Evolutionary conservation across 1,140 invertebrate species (phyloP), one percentile per base, ranked within the genome.

Genomic region (Nasonia longicornis): DNA sequence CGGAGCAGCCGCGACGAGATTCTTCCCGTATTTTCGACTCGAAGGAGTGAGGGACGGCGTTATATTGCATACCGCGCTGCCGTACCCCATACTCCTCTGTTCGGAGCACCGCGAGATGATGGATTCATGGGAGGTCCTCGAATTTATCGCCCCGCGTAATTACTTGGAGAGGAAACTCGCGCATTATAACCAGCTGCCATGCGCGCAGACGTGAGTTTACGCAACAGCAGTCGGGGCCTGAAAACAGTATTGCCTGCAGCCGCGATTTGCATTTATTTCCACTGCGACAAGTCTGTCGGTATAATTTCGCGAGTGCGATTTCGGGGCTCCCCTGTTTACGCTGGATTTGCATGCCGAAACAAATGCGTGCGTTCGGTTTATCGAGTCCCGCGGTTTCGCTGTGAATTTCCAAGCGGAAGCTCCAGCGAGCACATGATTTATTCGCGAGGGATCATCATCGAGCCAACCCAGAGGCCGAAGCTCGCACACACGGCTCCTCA

Each of bases 71-170:
- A 58, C 14, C 31, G 31, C 31, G 11, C 3, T 16, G 48, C 48
- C 48, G 16, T 20, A 3, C 48, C 16, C 2, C 48, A 1, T 48
- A 48, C 10, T 48, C 45, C 45, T 14, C 14, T 48, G 45, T 16
- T 14, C 14, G 45, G 1, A 48, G 10, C 16, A 16, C 35, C 14
- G 10, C 8, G 11, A 14, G 72, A 80, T 75, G 58, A 80, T 80
- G 31, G 45, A 80, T 80, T 80, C 75, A 75, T 69, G 63, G 48
- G 38, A 38, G 64, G 26, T 74, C 52, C 69, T 66, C 74, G 29
- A 75, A 80, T 75, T 80, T 48, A 80, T 80, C 70, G 42, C 20
- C 1, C 29, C 4, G 31, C 52, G n/a, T 79, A 66, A 73, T 79
- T 79, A 67, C 29, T 31, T 31, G 64, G 8, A 7, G 3, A 67